Evolutionary conservation across 2,888 invertebrate genomes (phyloP).

Genomic region (Taphrorychus bicolor): DNA sequence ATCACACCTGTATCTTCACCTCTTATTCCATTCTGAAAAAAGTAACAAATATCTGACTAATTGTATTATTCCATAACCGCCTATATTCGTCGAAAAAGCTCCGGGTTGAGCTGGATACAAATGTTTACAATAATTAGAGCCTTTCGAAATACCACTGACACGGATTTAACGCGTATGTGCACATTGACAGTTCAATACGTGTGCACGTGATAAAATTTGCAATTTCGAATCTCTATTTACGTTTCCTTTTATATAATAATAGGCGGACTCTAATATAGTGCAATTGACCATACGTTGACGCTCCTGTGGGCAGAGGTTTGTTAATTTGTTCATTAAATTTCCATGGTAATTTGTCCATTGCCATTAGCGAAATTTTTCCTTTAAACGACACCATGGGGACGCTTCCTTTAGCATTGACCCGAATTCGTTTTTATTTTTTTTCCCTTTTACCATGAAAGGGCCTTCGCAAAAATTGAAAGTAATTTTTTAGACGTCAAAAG

Average conservation of each 20-base stretch:
- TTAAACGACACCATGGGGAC: too few species aligned
- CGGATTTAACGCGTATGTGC: conserved; percentile 19
- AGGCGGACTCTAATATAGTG: not conserved
- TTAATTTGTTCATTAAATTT: too few species aligned
- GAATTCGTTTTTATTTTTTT: not conserved
- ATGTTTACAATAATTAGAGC: conserved; percentile 19
- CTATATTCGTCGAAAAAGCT: not conserved
- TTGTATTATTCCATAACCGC: conserved; percentile 1
- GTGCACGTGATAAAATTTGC: conserved; percentile 14
- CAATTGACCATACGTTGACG: not conserved
- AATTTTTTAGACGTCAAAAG: conserved; percentile 18
- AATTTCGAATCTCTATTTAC: conserved; percentile 10
- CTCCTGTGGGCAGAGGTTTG: too few species aligned
- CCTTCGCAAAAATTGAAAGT: conserved; percentile 6
- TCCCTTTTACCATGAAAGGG: not conserved
- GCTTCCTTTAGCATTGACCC: too few species aligned
- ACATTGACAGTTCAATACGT: conserved; percentile 19
- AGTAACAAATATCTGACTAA: not conserved
- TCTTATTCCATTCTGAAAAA: too few species aligned
- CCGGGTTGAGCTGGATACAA: conserved; percentile 10
- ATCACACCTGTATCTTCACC: too few species aligned
- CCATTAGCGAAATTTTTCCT: too few species aligned
- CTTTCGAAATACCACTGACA: conserved; percentile 8
- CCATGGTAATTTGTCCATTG: too few species aligned
- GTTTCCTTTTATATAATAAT: conserved; percentile 5